Percentiles rank a stretch among this genome's conserved stretches.
Conservation (phyloP, 35 echinoderm and acorn worm genomes). For the Ophioderma brevispina region DNA sequence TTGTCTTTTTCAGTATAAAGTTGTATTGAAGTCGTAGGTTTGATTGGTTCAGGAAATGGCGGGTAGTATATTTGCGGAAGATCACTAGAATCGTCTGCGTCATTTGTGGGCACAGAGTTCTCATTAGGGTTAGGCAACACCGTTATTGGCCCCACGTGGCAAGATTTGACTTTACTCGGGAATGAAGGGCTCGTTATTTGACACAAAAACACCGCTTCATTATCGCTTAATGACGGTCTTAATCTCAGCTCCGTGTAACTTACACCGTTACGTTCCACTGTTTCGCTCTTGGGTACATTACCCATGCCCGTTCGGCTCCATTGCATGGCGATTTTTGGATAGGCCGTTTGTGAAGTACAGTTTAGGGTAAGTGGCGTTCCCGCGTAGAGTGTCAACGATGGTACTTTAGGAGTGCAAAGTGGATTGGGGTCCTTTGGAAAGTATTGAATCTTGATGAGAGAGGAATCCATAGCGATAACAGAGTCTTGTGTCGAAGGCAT, state of each 20-base stretch:
- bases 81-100: not conserved
- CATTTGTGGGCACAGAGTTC: not conserved
- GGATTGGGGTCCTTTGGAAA: not conserved
- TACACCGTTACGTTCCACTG: not conserved
- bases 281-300: not conserved
- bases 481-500: not conserved
- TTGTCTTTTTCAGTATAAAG: not conserved
- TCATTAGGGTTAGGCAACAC: not conserved
- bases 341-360: not conserved
- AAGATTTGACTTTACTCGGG: not conserved
- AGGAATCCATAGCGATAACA: not conserved
- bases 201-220: not conserved
- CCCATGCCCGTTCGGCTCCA: not conserved
- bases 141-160: not conserved
- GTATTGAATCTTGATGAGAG: not conserved
- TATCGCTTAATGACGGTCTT: not conserved
- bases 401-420: not conserved
- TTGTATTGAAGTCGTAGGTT: not conserved
- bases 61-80: not conserved
- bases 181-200: not conserved
- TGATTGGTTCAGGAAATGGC: not conserved
- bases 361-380: not conserved
- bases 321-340: not conserved
- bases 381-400: not conserved
- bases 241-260: not conserved